These are phyloP conservation scores for Rhynchomys soricoides DNA, from an alignment of 2,113 vertebrate genomes.

Conservation along the genomic window DNA sequence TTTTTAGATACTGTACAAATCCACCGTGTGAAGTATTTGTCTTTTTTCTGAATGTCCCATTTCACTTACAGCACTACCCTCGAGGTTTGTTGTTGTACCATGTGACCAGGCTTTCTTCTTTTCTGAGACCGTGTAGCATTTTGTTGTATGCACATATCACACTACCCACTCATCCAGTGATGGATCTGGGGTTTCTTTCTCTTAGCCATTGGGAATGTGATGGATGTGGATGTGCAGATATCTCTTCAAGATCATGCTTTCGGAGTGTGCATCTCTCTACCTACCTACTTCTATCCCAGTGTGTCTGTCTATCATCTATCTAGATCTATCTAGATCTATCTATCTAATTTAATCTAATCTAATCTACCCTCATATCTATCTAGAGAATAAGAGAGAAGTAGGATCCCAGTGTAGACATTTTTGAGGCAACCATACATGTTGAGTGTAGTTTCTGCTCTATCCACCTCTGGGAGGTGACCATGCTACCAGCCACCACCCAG, in stretches of 20 bases:
- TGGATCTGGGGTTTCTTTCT: neutral
- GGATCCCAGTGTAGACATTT: neutral
- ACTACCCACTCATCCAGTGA: neutral
- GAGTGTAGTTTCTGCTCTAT: no score
- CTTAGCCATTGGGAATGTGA: neutral
- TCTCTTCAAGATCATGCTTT: neutral
- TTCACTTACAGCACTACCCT: neutral
- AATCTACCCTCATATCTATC: neutral
- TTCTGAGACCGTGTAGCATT: neutral
- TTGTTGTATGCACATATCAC: neutral
- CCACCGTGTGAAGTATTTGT: neutral
- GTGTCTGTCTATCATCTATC: neutral
- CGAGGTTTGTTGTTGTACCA: neutral
- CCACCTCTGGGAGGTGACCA: no score
- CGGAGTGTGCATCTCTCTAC: neutral
- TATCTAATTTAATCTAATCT: neutral
- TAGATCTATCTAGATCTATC: neutral
- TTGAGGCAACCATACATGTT: no score
- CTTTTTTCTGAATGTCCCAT: neutral
- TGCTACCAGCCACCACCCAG: no score
- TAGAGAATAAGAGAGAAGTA: neutral
- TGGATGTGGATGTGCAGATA: rapidly evolving
- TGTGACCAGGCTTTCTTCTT: neutral
- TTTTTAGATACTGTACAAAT: neutral
- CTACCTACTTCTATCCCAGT: neutral